A percentile compares a stretch with the other conserved stretches of the same genome.
phyloP scores from a whole-genome alignment of 2,797 vertebrate genomes.

The Platyrinchus mystaceus region DNA sequence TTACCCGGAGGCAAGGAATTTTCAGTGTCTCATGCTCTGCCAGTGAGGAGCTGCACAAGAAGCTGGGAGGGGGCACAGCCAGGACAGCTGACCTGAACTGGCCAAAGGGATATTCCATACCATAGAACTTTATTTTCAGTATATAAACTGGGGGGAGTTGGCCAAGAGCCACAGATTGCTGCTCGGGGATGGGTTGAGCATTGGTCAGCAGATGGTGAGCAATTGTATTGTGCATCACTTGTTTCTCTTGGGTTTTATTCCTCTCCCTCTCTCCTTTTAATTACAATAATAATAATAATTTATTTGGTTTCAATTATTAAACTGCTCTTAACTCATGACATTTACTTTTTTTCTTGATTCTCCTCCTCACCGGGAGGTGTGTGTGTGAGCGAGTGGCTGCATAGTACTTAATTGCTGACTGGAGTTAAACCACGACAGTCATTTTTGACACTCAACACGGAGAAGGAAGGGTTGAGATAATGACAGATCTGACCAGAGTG shows the following conservation, averaged over 20 bases:
- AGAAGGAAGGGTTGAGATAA: neutral
- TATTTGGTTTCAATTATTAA: too few species aligned
- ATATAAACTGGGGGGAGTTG: too few species aligned
- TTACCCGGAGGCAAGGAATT: neutral
- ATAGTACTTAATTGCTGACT: neutral
- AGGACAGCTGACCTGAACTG: neutral
- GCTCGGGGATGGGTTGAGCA: too few species aligned
- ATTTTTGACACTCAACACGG: neutral
- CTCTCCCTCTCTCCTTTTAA: too few species aligned
- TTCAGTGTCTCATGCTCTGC: neutral
- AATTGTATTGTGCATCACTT: too few species aligned
- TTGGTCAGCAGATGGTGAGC: too few species aligned
- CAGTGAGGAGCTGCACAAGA: neutral
- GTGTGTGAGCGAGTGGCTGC: neutral
- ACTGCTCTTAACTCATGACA: neutral
- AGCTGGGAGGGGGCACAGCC: neutral
- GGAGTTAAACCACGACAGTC: neutral
- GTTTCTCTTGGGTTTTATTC: too few species aligned
- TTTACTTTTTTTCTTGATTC: neutral
- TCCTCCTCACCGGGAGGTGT: neutral
- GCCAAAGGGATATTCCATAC: neutral
- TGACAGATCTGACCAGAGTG: neutral
- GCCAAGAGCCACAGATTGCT: too few species aligned
- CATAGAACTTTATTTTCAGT: too few species aligned
- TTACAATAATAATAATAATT: too few species aligned